phyloP scores from a whole-genome alignment of 2,113 vertebrate genomes.

The Pseudorhombus dupliciocellatus region DNA sequence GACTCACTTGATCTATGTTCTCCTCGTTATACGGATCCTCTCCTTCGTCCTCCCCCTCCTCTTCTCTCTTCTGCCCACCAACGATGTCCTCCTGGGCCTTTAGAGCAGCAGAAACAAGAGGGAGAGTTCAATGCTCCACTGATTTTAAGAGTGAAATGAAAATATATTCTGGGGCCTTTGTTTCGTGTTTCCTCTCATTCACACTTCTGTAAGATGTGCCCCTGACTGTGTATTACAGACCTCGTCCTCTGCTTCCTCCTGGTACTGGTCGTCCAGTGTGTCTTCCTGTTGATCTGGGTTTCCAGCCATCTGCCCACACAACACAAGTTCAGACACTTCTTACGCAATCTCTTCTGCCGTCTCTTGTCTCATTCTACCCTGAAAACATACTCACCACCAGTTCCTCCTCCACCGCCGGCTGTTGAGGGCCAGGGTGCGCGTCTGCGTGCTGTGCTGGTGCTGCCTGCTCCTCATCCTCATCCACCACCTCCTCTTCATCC shows the following conservation, averaged over 20 bases:
- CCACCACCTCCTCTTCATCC: constrained; percentile 75
- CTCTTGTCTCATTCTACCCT: not conserved
- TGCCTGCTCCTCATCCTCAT: constrained; percentile 64
- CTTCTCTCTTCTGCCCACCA: constrained; percentile 85
- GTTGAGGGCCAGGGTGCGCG: constrained; percentile 71
- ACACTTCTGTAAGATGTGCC: not conserved
- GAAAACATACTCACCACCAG: constrained; percentile 84
- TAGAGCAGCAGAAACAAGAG: not conserved
- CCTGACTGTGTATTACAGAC: constrained; percentile 67
- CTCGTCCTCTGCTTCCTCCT: constrained; percentile 96
- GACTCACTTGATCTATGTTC: constrained; percentile 85
- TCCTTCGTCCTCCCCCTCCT: constrained; percentile 80
- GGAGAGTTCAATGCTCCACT: not conserved
- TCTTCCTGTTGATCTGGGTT: constrained; percentile 99
- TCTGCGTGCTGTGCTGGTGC: constrained; percentile 51
- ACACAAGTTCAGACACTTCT: not conserved
- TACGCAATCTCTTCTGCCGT: not conserved
- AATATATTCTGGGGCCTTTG: not conserved
- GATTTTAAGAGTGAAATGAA: not conserved
- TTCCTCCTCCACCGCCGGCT: constrained; percentile 86
- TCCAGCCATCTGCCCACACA: constrained; percentile 87
- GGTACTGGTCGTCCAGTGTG: constrained; percentile 93
- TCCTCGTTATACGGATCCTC: constrained; percentile 91
- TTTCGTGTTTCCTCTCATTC: not conserved
- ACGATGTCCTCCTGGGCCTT: constrained; percentile 91